phyloP scores from a whole-genome alignment of 2,888 invertebrate species.

The Entomobrya proxima region DNA sequence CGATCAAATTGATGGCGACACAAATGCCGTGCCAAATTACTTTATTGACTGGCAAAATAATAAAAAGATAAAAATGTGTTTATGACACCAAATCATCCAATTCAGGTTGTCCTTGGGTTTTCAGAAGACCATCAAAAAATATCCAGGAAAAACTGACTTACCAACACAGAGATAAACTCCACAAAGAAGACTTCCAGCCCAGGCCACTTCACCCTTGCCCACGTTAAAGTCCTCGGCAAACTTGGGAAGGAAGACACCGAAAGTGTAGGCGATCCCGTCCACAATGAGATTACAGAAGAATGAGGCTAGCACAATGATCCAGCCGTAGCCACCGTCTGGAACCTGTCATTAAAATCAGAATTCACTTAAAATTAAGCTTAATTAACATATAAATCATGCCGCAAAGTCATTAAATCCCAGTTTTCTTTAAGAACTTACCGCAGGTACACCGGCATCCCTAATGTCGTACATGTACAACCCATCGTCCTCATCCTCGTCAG shows the following conservation, averaged over 20 bases:
- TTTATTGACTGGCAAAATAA: too few species aligned
- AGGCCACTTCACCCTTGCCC: slow-evolving; percentile 82
- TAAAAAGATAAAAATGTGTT: too few species aligned
- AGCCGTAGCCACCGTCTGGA: slow-evolving; percentile 62
- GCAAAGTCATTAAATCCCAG: too few species aligned
- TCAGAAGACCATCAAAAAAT: too few species aligned
- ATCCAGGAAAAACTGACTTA: slow-evolving; percentile 77
- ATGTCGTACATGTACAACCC: slow-evolving; percentile 73
- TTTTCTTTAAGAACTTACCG: slow-evolving; percentile 45
- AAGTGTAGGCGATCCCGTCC: slow-evolving; percentile 99
- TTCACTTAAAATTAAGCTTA: background rate
- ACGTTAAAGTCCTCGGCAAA: slow-evolving; percentile 89
- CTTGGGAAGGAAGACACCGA: slow-evolving; percentile 92
- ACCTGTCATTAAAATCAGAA: slow-evolving; percentile 23
- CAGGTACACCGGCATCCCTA: slow-evolving; percentile 73
- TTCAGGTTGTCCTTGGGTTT: background rate
- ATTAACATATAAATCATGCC: too few species aligned
- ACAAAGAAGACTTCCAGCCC: slow-evolving; percentile 93
- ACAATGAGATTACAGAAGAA: slow-evolving; percentile 99
- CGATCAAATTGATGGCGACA: too few species aligned
- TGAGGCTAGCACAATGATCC: slow-evolving; percentile 89
- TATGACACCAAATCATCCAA: background rate
- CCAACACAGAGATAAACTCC: slow-evolving; percentile 97
- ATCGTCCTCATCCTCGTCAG: slow-evolving; percentile 72
- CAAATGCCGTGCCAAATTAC: too few species aligned